phyloP scores from a whole-genome alignment of 2,113 vertebrate species.

The Beaufortia kweichowensis region DNA sequence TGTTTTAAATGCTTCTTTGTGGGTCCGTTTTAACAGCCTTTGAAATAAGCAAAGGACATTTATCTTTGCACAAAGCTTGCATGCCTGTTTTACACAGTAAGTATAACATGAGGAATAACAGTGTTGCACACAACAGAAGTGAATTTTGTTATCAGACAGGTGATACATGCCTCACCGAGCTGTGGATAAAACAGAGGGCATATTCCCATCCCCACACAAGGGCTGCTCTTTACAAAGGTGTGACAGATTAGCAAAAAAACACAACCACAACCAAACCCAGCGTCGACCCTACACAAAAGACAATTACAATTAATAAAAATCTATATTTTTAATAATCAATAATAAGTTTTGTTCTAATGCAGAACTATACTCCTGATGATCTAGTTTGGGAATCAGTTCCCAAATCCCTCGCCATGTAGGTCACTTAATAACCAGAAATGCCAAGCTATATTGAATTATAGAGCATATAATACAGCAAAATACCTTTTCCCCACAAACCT shows the following conservation, averaged over 20 bases:
- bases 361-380: not conserved
- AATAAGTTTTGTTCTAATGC: not conserved
- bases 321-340: not conserved
- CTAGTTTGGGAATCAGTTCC: slow-evolving; percentile 54
- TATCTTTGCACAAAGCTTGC: slow-evolving; percentile 24
- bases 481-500: not conserved
- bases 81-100: slow-evolving; percentile 14
- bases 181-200: slow-evolving; percentile 35
- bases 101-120: slow-evolving; percentile 27
- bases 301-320: not conserved
- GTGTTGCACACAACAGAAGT: slow-evolving; percentile 31
- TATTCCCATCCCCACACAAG: slow-evolving; percentile 31
- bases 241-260: not conserved
- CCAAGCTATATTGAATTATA: slow-evolving; percentile 48
- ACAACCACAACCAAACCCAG: not conserved
- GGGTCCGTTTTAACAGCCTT: slow-evolving; percentile 27
- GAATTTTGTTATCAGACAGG: slow-evolving; percentile 35
- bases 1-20: slow-evolving; percentile 40
- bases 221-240: not conserved
- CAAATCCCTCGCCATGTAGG: slow-evolving; percentile 32
- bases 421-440: slow-evolving; percentile 47
- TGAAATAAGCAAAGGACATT: slow-evolving; percentile 34
- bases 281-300: not conserved
- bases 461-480: slow-evolving; percentile 24
- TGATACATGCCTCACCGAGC: slow-evolving; percentile 44